Base-by-base conservation (phyloP, 2,888 invertebrate species). In the Cerastis leucographa region DNA sequence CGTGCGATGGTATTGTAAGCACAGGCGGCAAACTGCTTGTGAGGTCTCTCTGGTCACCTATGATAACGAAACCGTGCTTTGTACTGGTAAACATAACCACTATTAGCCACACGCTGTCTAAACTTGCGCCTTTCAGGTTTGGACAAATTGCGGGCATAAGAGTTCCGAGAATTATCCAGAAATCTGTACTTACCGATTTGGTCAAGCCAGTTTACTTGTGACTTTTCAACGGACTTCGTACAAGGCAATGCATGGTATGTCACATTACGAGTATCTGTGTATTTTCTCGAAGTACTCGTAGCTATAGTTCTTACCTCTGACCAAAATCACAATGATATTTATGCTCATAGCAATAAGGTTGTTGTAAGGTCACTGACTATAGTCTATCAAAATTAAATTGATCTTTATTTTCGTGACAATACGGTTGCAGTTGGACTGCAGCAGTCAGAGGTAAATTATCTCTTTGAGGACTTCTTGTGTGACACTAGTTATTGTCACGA, bases 1-100 rank as follows among this genome's bases (percentile, higher is more conserved):
- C 46, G 70, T 81, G 12, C 71, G 85, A 51, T 84, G 84, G 84
- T 84, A 84, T 35, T 84, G 84, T 49, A 84, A 75, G n/a, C 6
- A 61, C 0, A 70, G 84, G 19, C 49, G 42, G 0, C 22, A n/a
- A 4, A 70, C 69, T 9, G 59, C 29, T 25, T 84, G 84, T 40
- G 22, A 7, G 5, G 84, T 71, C 14, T 61, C 69, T 2, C 0
- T 84, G 3, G 49, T 84, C 7, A 84, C 81, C 2, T 51, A 70
- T 25, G 22, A 78, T 5, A 59, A 66, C 17, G 22, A 42, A 35
- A 61, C 49, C n/a, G 40, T 84, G 0, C 8, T 49, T 0, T n/a
- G 35, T 35, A 49, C 1, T 62, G 77, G 81, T n/a, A 4, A 8
- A 8, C 84, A 84, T 65, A 84, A 84, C 25, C 84, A 84, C 64